Conservation (phyloP, 2,113 vertebrate species). For the Podilymbus podiceps region DNA sequence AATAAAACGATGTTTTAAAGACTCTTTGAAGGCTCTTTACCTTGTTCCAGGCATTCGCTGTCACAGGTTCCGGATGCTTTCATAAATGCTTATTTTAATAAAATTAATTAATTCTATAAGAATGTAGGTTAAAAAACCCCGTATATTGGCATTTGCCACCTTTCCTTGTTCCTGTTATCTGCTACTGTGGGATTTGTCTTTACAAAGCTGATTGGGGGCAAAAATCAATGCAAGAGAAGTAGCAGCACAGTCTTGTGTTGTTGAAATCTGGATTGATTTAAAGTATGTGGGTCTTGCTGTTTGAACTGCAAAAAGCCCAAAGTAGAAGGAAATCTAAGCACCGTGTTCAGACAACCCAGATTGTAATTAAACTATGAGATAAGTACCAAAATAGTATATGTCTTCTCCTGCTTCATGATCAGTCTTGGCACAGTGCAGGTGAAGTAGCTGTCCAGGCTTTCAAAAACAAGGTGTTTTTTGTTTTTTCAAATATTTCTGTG, state of each 20-base stretch:
- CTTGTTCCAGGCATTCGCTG: background rate
- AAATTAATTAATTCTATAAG: background rate
- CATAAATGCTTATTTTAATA: background rate
- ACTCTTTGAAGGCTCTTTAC: background rate
- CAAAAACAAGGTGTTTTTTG: background rate
- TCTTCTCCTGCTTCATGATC: background rate
- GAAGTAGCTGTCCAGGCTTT: background rate
- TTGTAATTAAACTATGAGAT: background rate
- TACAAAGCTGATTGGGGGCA: fast-evolving
- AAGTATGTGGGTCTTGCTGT: background rate
- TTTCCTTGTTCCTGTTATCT: background rate
- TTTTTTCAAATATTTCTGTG: background rate
- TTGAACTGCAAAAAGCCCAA: background rate
- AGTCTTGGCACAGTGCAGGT: background rate
- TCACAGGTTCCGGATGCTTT: background rate
- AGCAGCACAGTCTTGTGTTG: background rate
- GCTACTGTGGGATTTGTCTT: background rate
- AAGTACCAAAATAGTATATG: background rate
- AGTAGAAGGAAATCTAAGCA: background rate
- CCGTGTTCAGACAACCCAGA: background rate
- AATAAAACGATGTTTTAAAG: background rate
- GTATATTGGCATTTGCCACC: fast-evolving
- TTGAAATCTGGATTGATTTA: background rate
- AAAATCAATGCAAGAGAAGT: background rate
- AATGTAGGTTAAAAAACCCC: background rate